These are phyloP conservation scores for Agapornis canus DNA, from an alignment of 2,797 vertebrate genomes.

Conservation along the genomic window DNA sequence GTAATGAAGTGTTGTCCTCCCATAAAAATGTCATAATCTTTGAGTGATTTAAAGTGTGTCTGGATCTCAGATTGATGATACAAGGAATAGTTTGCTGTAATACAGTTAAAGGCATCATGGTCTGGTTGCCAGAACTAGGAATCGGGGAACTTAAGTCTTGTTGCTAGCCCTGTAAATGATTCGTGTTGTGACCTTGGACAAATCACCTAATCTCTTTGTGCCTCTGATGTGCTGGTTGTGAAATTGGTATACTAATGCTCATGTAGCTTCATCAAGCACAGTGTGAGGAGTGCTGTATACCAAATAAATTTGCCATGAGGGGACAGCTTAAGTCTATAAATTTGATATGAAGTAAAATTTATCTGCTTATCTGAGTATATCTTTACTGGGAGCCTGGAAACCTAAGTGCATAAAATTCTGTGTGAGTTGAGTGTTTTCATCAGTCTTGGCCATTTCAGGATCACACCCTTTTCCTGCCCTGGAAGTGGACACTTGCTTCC, in stretches of 20 bases:
- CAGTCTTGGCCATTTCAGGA: neutral
- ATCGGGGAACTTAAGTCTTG: neutral
- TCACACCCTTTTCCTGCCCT: neutral
- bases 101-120: neutral
- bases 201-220: neutral
- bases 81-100: constrained; percentile 2
- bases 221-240: neutral
- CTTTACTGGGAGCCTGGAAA: neutral
- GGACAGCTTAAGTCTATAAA: neutral
- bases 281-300: neutral
- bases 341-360: constrained; percentile 5
- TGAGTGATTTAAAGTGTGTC: neutral
- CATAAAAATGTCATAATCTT: constrained; percentile 39
- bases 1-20: constrained; percentile 24
- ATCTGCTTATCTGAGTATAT: neutral
- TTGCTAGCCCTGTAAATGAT: neutral
- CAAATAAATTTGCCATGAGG: neutral
- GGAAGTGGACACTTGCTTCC: neutral
- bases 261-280: neutral
- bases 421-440: neutral
- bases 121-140: constrained; percentile 2
- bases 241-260: neutral
- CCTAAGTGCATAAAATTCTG: neutral
- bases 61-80: neutral
- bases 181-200: constrained; percentile 29